A percentile compares a stretch with the other conserved stretches of the same genome.
Evolutionary conservation across 2,888 invertebrate genomes (phyloP).

Genomic region (Callinectes sapidus): DNA sequence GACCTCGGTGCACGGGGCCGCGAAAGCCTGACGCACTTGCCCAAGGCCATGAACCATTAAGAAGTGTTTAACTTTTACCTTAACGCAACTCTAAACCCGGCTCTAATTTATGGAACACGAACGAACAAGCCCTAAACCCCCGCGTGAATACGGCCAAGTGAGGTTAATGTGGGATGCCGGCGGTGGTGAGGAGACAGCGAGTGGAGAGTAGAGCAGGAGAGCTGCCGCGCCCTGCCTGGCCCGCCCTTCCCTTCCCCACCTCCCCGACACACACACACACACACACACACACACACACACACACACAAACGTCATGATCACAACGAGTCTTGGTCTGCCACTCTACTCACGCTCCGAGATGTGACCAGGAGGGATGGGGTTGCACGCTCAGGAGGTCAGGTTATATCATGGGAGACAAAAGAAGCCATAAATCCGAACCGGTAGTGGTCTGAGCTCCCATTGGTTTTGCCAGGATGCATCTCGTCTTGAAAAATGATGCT

Average conservation of each 20-base stretch:
- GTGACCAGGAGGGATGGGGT: not conserved
- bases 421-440: not conserved
- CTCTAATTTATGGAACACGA: not conserved
- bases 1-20: not conserved
- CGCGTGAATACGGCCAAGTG: not conserved
- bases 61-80: not conserved
- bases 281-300: too few species aligned
- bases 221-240: not conserved
- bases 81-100: not conserved
- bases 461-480: not conserved
- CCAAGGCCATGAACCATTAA: not conserved
- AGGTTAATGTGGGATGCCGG: not conserved
- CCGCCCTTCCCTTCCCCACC: not conserved
- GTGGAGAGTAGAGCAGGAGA: not conserved
- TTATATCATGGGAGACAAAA: not conserved
- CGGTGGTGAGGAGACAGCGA: not conserved
- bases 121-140: not conserved
- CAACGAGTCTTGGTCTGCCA: constrained; percentile 11
- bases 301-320: not conserved
- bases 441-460: not conserved
- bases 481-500: not conserved
- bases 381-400: not conserved
- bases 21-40: not conserved
- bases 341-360: not conserved
- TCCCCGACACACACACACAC: not conserved